Base-by-base conservation (phyloP, 2,888 invertebrate species). In the Torymus aiolomorphi region DNA sequence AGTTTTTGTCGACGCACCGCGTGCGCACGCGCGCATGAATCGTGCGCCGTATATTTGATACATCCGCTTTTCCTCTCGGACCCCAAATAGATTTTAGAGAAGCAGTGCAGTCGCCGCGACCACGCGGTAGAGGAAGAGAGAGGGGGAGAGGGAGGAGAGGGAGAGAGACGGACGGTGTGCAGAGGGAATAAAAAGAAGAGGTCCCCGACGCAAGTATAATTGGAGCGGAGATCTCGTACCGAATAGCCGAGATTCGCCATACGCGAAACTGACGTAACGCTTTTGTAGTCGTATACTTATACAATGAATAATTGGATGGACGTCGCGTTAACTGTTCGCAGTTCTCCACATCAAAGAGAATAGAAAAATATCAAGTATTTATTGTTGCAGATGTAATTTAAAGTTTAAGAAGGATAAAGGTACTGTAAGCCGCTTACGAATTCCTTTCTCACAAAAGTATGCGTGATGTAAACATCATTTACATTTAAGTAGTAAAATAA, bases 141-240 rank as follows among this genome's bases (percentile, higher is more conserved):
- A 52, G 72, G 49, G 18, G 8, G 51, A 73, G 62, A 51, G 56
- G 72, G 49, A 54, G 10, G 51, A 73, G 62, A 51, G 56, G n/a
- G 66, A 67, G 69, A 61, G n/a, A 59, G 49, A 42, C 49, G 2
- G 31, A 31, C 31, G 4, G 31, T 31, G 31, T 24, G 51, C 24
- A 73, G 20, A 24, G 56, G 16, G 66, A 76, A 61, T n/a, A 73
- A 72, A 73, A 62, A 63, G 31, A 31, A 31, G 4, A 72, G 24
- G 54, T 67, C 71, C 69, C 59, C 52, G 20, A 24, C 24, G 52
- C 67, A 61, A 20, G 65, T 78, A 81, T 81, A 81, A 81, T 81
- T 78, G 78, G 77, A 80, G 80, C 77, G 70, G 61, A n/a, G 77
- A 57, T 71, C 70, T 65, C 74, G 74, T 61, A 31, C 65, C 75